phyloP scores from a whole-genome alignment of 2,797 vertebrate genomes.

The Eulemur rubriventer region DNA sequence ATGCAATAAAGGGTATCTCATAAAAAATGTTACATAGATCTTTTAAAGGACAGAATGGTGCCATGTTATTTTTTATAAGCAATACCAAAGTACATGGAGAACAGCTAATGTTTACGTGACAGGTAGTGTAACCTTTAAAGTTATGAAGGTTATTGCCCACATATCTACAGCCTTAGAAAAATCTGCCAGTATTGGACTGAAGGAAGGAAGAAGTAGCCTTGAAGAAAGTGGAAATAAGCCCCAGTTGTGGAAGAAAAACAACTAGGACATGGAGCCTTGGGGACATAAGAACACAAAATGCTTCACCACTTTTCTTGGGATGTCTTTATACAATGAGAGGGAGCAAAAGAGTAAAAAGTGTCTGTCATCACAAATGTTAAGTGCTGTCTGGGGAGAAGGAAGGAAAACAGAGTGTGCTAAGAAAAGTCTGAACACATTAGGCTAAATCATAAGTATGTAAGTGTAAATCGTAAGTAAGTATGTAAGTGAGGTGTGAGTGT shows the following conservation, averaged over 20 bases:
- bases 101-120: not conserved
- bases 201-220: not conserved
- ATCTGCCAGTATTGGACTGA: not conserved
- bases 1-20: not conserved
- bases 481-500: not conserved
- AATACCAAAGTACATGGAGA: not conserved
- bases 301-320: not conserved
- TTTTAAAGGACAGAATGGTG: not conserved
- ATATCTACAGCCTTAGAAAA: not conserved
- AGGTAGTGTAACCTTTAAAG: not conserved
- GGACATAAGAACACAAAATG: not conserved
- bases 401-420: not conserved
- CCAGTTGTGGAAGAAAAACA: not conserved
- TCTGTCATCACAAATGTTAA: fast-evolving
- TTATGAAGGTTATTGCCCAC: not conserved
- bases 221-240: not conserved
- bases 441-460: too few species aligned
- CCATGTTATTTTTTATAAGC: not conserved
- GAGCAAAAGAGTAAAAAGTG: not conserved
- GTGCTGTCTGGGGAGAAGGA: not conserved
- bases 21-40: not conserved
- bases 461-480: too few species aligned
- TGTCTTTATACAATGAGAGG: not conserved
- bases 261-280: not conserved
- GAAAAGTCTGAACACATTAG: not conserved